These are phyloP conservation scores for Daubentonia madagascariensis DNA, from an alignment of 2,113 vertebrate species.

Conservation along the genomic window DNA sequence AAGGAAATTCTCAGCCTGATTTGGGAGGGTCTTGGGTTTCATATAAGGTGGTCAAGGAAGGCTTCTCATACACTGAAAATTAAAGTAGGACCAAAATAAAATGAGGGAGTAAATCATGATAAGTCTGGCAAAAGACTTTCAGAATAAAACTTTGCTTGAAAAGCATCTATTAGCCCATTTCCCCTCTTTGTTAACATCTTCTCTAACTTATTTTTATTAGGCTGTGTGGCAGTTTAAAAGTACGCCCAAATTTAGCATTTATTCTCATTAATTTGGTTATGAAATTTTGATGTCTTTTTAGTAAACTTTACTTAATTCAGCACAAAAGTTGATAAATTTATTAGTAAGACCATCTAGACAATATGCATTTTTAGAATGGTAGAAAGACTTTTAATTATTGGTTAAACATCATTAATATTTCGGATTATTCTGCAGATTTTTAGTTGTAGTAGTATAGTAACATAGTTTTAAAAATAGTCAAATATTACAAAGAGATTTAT, in stretches of 20 bases:
- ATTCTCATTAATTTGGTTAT: background rate
- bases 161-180: background rate
- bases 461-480: background rate
- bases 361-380: background rate
- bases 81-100: background rate
- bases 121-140: background rate
- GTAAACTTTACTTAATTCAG: background rate
- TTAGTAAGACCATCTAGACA: background rate
- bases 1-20: too few species aligned
- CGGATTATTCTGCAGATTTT: background rate
- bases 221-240: background rate
- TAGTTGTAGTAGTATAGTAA: background rate
- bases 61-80: background rate
- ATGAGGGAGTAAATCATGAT: background rate
- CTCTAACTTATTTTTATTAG: background rate
- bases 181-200: background rate
- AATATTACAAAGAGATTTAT: background rate
- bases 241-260: background rate
- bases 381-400: background rate
- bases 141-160: background rate
- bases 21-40: too few species aligned
- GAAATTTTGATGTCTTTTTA: background rate
- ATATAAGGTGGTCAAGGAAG: background rate
- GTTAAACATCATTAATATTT: background rate
- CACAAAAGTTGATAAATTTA: background rate